phyloP scores from a whole-genome alignment of 2,797 vertebrate genomes.

The Gymnodraco acuticeps region DNA sequence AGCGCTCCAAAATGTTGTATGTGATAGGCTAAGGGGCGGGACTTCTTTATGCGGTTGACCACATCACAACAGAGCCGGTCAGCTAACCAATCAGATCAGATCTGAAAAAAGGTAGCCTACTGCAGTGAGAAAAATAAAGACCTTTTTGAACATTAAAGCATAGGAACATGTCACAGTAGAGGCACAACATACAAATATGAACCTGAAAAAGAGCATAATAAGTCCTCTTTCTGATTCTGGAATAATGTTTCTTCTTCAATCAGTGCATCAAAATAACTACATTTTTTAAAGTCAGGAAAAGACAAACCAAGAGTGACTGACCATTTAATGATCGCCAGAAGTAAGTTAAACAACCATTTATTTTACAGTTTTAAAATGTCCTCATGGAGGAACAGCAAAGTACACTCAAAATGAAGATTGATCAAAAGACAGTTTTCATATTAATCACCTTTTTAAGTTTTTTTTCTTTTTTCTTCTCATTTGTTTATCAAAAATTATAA shows the following conservation, averaged over 20 bases:
- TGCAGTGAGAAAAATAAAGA: too few species aligned
- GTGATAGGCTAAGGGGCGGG: too few species aligned
- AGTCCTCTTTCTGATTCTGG: too few species aligned
- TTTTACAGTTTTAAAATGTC: slow-evolving; percentile 89
- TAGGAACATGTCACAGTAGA: too few species aligned
- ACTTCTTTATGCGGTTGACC: too few species aligned
- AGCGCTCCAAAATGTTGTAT: too few species aligned
- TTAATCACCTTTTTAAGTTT: slow-evolving; percentile 79
- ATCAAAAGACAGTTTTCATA: slow-evolving; percentile 85
- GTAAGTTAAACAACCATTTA: slow-evolving; percentile 88
- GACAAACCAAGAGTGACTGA: slow-evolving; percentile 79
- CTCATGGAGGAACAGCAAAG: slow-evolving; percentile 91
- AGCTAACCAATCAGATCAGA: too few species aligned
- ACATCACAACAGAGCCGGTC: too few species aligned
- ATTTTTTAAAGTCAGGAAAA: slow-evolving; percentile 19
- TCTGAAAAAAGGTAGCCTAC: too few species aligned
- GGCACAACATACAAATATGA: too few species aligned
- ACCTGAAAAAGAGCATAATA: too few species aligned
- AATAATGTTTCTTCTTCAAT: background rate
- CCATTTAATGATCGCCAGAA: slow-evolving; percentile 89
- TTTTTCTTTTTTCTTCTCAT: slow-evolving; percentile 66
- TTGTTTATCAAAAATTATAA: slow-evolving; percentile 85
- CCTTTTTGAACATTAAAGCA: too few species aligned
- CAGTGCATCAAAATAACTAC: background rate
- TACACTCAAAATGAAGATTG: slow-evolving; percentile 88